Conservation (phyloP, 2,797 vertebrate species). For the Sarcoramphus papa region DNA sequence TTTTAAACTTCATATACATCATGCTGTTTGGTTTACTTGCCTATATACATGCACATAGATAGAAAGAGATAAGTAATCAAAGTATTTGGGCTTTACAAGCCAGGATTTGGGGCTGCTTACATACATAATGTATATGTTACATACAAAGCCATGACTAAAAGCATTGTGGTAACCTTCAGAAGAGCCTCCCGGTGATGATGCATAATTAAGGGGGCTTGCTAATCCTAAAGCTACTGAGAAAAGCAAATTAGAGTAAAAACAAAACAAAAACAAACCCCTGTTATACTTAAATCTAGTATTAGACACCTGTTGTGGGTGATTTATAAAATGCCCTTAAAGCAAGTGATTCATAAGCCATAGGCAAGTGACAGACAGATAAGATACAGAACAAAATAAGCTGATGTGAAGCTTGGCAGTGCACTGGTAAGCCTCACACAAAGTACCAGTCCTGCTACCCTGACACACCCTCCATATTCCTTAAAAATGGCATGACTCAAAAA, state of each 20-base stretch:
- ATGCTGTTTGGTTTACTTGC: neutral
- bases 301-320: constrained; percentile 5
- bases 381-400: neutral
- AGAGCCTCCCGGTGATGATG: neutral
- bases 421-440: neutral
- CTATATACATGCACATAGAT: neutral
- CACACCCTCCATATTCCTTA: neutral
- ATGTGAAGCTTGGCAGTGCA: neutral
- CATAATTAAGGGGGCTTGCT: neutral
- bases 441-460: neutral
- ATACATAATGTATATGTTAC: neutral
- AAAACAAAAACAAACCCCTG: neutral
- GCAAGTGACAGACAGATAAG: neutral
- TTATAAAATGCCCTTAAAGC: neutral
- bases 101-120: neutral
- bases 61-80: neutral
- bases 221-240: constrained; percentile 4
- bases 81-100: neutral
- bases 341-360: neutral
- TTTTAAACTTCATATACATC: neutral
- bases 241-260: neutral
- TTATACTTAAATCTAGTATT: neutral
- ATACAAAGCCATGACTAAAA: neutral
- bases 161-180: neutral
- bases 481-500: constrained; percentile 25